phyloP scores from a whole-genome alignment of 2,888 invertebrate genomes.

The Cephus pulcher region DNA sequence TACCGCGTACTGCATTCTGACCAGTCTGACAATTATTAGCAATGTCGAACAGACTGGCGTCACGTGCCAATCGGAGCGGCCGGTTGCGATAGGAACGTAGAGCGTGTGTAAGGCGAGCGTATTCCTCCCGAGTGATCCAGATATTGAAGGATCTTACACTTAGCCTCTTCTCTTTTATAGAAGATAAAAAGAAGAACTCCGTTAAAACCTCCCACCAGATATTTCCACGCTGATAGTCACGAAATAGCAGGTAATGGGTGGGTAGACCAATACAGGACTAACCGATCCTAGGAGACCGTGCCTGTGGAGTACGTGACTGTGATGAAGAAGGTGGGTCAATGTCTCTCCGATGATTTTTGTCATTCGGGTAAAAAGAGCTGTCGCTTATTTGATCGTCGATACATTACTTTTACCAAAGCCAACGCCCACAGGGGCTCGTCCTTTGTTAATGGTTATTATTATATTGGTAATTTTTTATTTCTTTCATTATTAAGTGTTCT shows the following conservation, averaged over 20 bases:
- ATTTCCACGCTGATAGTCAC: neutral
- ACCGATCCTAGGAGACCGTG: neutral
- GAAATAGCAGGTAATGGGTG: neutral
- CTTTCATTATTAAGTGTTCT: neutral
- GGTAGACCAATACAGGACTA: neutral
- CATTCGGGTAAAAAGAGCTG: neutral
- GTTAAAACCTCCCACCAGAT: constrained; percentile 8
- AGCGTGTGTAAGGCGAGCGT: constrained; percentile 12
- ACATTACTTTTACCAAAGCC: neutral
- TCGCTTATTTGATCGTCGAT: neutral
- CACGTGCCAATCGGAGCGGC: constrained; percentile 12
- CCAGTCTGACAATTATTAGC: neutral
- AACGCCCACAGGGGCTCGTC: neutral
- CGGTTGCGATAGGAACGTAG: constrained; percentile 8
- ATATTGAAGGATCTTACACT: constrained; percentile 46
- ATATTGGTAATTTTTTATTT: neutral
- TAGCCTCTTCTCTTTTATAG: constrained; percentile 55
- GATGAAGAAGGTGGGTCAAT: neutral
- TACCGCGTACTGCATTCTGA: constrained; percentile 4
- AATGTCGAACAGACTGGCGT: constrained; percentile 9
- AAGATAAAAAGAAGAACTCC: constrained; percentile 52
- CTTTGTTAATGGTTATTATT: neutral
- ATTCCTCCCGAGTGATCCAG: constrained; percentile 42
- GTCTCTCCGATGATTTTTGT: neutral
- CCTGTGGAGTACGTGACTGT: neutral